phyloP scores from a whole-genome alignment of 2,797 vertebrate species.

The Characodon lateralis region DNA sequence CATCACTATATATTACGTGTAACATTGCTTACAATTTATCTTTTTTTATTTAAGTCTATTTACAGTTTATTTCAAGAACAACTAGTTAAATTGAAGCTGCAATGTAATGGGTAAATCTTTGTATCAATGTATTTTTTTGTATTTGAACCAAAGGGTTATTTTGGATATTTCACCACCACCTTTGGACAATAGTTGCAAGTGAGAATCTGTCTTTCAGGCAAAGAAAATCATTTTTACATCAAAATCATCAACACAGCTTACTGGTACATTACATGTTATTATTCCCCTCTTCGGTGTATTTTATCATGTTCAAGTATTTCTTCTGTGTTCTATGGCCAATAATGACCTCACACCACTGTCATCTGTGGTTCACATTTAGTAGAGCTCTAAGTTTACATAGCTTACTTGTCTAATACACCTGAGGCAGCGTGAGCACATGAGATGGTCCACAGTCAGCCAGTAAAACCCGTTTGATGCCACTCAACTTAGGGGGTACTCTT shows the following conservation, averaged over 20 bases:
- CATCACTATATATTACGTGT: not conserved
- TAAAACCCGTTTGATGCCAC: slow-evolving; percentile 67
- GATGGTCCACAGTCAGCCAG: slow-evolving; percentile 54
- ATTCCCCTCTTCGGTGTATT: slow-evolving; percentile 37
- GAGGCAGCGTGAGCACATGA: slow-evolving; percentile 46
- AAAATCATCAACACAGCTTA: not conserved
- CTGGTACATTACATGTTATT: slow-evolving; percentile 20
- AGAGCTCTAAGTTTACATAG: slow-evolving; percentile 71
- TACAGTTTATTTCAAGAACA: not conserved
- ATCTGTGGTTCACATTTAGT: slow-evolving; percentile 45
- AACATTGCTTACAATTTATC: not conserved
- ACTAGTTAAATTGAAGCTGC: not conserved
- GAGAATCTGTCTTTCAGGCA: not conserved
- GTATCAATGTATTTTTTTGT: not conserved
- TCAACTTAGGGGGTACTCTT: slow-evolving; percentile 49
- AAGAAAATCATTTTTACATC: not conserved
- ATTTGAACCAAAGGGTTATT: not conserved
- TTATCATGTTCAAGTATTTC: slow-evolving; percentile 41
- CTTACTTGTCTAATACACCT: slow-evolving; percentile 42
- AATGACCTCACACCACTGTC: slow-evolving; percentile 69
- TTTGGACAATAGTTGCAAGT: not conserved
- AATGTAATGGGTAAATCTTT: not conserved
- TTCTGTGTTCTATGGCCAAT: slow-evolving; percentile 61
- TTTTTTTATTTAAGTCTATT: not conserved
- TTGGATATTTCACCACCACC: not conserved